Base-by-base conservation (phyloP, 2,888 invertebrate genomes). In the Himalopsyche japonica region DNA sequence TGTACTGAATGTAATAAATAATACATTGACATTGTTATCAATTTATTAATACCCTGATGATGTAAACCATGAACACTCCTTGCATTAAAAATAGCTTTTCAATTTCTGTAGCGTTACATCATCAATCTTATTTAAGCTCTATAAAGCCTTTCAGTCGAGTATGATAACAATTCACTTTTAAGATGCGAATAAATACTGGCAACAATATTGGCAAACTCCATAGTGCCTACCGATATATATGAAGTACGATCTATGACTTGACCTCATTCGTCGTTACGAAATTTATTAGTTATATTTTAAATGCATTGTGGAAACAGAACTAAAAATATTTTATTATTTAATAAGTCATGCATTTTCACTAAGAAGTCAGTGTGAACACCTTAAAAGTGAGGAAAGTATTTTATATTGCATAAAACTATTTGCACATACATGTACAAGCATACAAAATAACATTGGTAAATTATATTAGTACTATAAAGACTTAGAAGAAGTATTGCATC, bases 41-140 rank as follows among this genome's bases (percentile, higher is more conserved):
- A n/a, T 57, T 37, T 57, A 20, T 20, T 10, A 24, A 57, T 57
- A 57, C 57, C 20, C 57, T 24, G 57, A 57, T 57, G 57, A 57
- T 20, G 57, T 20, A 20, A 3, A 20, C 20, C 27, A 47, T 47
- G 81, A 82, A 37, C 82, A 48, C 27, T 78, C 77, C 76, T 30
- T n/a, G 37, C 27, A 57, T 80, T 49, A 84, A 84, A 84, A 84
- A 84, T 76, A 76, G 84, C 84, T 84, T 84, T 84, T 81, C 84
- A 79, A 84, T 84, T 79, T 79, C 79, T 79, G 79, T 37, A 79
- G 47, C 79, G 20, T 57, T 34, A 30, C 57, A 79, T 84, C 85
- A 82, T 85, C 85, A 85, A 85, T 85, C 85, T 85, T 85, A 78
- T 81, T 85, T 85, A 85, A 77, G 85, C 82, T 76, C 43, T 82